Conservation (phyloP, 2,797 vertebrate species). For the Crenuchus spilurus region DNA sequence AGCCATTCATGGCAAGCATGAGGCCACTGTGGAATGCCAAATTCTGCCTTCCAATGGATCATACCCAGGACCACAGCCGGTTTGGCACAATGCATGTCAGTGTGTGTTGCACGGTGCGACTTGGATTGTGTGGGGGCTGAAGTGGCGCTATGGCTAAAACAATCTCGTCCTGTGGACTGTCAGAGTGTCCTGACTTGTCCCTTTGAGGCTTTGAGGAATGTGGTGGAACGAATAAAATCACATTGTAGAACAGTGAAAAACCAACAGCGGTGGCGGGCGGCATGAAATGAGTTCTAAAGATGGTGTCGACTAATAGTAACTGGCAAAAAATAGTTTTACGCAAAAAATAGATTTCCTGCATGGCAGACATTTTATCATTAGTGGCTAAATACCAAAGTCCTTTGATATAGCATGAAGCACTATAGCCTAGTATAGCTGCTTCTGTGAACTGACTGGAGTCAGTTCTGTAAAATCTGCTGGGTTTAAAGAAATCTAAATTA, state of each 20-base stretch:
- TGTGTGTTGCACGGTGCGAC: slow-evolving; percentile 16
- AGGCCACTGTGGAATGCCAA: slow-evolving; percentile 6
- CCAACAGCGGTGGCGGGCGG: slow-evolving; percentile 5
- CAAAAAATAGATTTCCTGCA: not conserved
- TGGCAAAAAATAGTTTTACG: slow-evolving; percentile 15
- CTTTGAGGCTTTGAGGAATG: slow-evolving; percentile 12
- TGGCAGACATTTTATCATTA: slow-evolving; percentile 11
- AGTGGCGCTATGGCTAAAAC: slow-evolving; percentile 32
- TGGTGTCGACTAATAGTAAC: slow-evolving; percentile 33
- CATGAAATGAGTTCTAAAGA: slow-evolving; percentile 36
- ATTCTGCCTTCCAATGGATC: slow-evolving; percentile 16
- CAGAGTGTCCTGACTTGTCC: slow-evolving; percentile 27
- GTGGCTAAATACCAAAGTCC: not conserved
- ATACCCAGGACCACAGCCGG: slow-evolving; percentile 27
- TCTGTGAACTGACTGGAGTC: slow-evolving; percentile 2
- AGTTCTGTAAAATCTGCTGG: not conserved
- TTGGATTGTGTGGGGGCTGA: slow-evolving; percentile 10
- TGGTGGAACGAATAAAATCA: slow-evolving; percentile 29
- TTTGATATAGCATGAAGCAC: not conserved
- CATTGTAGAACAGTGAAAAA: slow-evolving; percentile 38
- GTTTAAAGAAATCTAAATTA: slow-evolving; percentile 1
- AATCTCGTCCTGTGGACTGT: slow-evolving; percentile 27
- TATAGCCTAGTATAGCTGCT: not conserved
- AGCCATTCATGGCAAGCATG: not conserved
- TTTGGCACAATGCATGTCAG: slow-evolving; percentile 18